These are phyloP conservation scores for Argynnis bischoffii DNA, from an alignment of 2,888 invertebrate species.

Conservation along the genomic window DNA sequence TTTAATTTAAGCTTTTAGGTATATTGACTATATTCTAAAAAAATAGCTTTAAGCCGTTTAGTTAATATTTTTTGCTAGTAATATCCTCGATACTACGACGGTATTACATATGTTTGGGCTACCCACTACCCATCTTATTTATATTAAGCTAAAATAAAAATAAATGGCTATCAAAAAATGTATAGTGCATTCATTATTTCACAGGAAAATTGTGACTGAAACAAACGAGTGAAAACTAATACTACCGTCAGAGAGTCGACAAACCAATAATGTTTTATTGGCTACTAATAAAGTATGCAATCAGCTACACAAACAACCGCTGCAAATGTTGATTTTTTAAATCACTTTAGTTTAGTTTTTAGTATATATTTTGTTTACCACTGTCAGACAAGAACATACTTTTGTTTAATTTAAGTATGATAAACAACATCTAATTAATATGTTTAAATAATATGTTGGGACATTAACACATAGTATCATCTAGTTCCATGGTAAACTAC, in stretches of 20 bases:
- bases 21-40: no score
- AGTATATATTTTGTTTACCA: conserved; percentile 6
- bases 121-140: no score
- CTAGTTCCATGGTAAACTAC: no score
- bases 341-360: conserved; percentile 18
- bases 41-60: no score
- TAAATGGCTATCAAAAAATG: neutral
- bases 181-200: conserved; percentile 13
- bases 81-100: no score
- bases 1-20: no score
- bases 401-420: no score
- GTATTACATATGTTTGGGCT: no score
- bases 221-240: conserved; percentile 29
- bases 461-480: no score
- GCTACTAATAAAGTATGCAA: conserved; percentile 31
- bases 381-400: neutral
- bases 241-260: conserved; percentile 26
- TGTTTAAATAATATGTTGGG: no score
- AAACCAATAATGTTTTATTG: conserved; percentile 32
- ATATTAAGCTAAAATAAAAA: neutral
- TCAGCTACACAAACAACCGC: conserved; percentile 20
- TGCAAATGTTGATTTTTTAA: conserved; percentile 25
- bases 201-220: conserved; percentile 26
- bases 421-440: no score
- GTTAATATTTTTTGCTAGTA: no score